Conservation (phyloP, 2,113 vertebrate genomes). For the Anser cygnoides region DNA sequence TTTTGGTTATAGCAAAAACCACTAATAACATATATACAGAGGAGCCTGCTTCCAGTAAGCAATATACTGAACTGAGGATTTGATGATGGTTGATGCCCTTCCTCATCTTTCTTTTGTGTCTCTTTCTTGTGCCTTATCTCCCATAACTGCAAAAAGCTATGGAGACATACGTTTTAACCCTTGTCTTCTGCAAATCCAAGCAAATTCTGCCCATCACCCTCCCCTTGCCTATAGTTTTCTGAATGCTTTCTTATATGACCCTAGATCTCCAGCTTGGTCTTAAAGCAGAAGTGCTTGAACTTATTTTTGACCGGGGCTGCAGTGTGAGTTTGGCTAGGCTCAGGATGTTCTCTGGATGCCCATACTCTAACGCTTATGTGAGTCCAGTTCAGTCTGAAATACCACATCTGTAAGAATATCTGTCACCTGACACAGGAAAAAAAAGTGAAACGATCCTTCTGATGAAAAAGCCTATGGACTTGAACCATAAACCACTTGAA, state of each 20-base stretch:
- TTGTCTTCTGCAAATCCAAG: background rate
- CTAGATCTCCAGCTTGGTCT: background rate
- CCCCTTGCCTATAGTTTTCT: background rate
- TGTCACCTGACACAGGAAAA: background rate
- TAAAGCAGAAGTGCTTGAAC: background rate
- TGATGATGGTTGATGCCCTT: background rate
- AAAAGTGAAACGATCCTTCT: background rate
- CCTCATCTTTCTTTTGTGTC: background rate
- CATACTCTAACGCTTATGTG: fast-evolving
- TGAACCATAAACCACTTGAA: background rate
- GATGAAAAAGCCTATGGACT: background rate
- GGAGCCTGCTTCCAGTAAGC: background rate
- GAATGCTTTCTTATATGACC: background rate
- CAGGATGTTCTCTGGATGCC: background rate
- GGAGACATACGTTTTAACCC: background rate
- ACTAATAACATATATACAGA: background rate
- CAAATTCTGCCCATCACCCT: background rate
- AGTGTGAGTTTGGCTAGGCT: background rate
- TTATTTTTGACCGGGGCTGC: background rate
- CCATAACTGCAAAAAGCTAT: background rate
- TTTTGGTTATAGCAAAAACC: no score
- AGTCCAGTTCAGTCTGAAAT: background rate
- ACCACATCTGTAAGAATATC: fast-evolving
- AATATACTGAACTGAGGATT: background rate
- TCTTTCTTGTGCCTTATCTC: background rate